Conservation (phyloP, 1,140 invertebrate species). For the Dendroctonus ponderosae region DNA sequence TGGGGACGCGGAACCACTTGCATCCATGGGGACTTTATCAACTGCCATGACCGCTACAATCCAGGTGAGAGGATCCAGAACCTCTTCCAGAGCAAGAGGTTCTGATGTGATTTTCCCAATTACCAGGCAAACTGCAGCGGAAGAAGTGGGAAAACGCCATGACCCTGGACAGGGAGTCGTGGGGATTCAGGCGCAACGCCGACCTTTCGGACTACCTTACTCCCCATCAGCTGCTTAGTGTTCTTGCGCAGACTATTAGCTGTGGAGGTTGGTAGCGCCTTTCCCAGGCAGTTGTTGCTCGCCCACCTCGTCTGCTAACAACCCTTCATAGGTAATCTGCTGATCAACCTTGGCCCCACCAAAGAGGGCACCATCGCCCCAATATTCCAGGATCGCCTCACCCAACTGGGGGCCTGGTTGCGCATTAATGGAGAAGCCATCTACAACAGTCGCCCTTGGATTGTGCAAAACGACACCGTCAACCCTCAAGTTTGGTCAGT, state of each 20-base stretch:
- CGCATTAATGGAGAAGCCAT: conserved; percentile 85
- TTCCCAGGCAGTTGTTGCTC: too few species aligned
- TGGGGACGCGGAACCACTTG: conserved; percentile 80
- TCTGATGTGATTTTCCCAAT: not conserved
- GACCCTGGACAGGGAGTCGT: conserved; percentile 84
- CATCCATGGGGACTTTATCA: conserved; percentile 86
- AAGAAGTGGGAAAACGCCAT: conserved; percentile 94
- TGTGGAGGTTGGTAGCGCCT: conserved; percentile 57
- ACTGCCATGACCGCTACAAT: conserved; percentile 82
- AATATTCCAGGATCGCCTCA: conserved; percentile 86
- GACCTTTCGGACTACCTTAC: conserved; percentile 70
- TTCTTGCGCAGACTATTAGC: conserved; percentile 77
- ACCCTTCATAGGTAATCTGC: conserved; percentile 64
- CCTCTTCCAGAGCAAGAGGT: not conserved
- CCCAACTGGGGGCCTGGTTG: conserved; percentile 74
- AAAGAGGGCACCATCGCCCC: conserved; percentile 83
- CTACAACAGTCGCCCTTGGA: conserved; percentile 77
- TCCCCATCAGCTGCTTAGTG: conserved; percentile 68
- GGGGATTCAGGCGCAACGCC: conserved; percentile 83
- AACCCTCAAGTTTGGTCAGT: conserved; percentile 64
- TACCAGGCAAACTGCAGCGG: conserved; percentile 60
- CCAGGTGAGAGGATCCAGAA: conserved; percentile 62
- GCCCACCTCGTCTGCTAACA: too few species aligned
- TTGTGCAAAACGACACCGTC: conserved; percentile 78
- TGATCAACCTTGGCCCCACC: conserved; percentile 90